These are phyloP conservation scores for Formica selysi DNA, from an alignment of 1,140 invertebrate species.

Conservation along the genomic window DNA sequence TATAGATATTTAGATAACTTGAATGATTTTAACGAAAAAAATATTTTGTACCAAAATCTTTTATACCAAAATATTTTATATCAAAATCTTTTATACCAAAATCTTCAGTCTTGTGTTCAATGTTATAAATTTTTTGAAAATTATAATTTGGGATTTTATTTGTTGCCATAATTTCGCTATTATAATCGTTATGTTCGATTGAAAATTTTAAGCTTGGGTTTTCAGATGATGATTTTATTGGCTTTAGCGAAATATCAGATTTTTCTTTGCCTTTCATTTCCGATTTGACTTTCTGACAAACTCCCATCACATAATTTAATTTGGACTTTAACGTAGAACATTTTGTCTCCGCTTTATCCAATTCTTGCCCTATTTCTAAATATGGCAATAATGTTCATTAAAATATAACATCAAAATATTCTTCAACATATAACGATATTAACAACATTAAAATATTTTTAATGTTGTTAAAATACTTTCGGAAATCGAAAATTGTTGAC, in stretches of 20 bases:
- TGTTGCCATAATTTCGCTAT: not conserved
- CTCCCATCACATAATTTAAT: conserved; percentile 82
- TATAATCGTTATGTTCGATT: not conserved
- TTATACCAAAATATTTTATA: too few species aligned
- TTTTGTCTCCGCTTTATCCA: conserved; percentile 82
- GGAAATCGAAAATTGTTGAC: not conserved
- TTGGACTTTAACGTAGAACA: conserved; percentile 82
- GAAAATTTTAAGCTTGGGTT: conserved; percentile 4
- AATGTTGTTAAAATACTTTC: not conserved
- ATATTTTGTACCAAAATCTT: conserved; percentile 21
- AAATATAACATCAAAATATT: too few species aligned
- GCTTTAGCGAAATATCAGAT: not conserved
- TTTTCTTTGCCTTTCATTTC: conserved; percentile 36
- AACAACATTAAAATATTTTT: not conserved
- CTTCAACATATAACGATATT: too few species aligned
- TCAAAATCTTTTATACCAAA: conserved; percentile 7
- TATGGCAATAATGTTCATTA: not conserved
- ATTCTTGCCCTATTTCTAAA: conserved; percentile 82
- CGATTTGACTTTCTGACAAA: conserved; percentile 72
- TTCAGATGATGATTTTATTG: not conserved
- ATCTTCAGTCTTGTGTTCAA: not conserved
- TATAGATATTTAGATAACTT: conserved; percentile 18
- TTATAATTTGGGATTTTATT: conserved; percentile 24
- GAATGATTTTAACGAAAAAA: not conserved
- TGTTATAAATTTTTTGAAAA: not conserved